A percentile compares a stretch with the other conserved stretches of the same genome.
Evolutionary conservation across 2,113 vertebrate genomes (phyloP).

Genomic region (Pelobates fuscus): DNA sequence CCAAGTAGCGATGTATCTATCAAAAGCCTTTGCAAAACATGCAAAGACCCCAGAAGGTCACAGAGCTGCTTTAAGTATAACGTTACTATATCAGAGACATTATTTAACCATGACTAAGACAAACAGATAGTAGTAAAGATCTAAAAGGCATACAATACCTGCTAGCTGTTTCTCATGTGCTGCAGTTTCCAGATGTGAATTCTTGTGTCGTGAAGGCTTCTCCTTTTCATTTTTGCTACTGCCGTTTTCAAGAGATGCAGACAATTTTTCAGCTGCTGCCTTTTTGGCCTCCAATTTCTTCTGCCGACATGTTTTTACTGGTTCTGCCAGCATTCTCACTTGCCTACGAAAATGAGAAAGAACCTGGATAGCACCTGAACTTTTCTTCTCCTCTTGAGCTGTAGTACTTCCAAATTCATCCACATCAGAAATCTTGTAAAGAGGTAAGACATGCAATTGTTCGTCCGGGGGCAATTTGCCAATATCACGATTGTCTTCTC

Average conservation of each 20-base stretch:
- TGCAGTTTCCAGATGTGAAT: constrained; percentile 66
- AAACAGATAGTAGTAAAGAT: too few species aligned
- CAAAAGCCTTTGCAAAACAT: too few species aligned
- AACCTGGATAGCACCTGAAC: constrained; percentile 88
- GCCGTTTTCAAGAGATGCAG: constrained; percentile 75
- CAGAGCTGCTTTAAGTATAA: too few species aligned
- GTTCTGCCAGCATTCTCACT: constrained; percentile 90
- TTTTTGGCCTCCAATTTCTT: constrained; percentile 91
- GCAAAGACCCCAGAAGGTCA: too few species aligned
- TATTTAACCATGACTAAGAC: too few species aligned
- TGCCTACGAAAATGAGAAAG: constrained; percentile 87
- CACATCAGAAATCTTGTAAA: constrained; percentile 87
- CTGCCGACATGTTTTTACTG: constrained; percentile 90
- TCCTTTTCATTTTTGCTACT: constrained; percentile 81
- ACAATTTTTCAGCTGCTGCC: constrained; percentile 81
- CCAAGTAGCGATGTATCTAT: too few species aligned
- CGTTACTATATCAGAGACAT: too few species aligned
- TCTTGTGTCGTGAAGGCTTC: constrained; percentile 77
- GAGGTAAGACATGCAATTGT: constrained; percentile 92
- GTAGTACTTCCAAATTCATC: constrained; percentile 92
- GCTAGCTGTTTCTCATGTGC: constrained; percentile 68
- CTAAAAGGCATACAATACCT: constrained; percentile 66
- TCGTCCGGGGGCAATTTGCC: constrained; percentile 90
- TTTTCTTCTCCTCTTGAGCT: constrained; percentile 89
- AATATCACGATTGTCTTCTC: constrained; percentile 90